phyloP scores from a whole-genome alignment of 1,140 invertebrate genomes.

The Caerostris darwini region DNA sequence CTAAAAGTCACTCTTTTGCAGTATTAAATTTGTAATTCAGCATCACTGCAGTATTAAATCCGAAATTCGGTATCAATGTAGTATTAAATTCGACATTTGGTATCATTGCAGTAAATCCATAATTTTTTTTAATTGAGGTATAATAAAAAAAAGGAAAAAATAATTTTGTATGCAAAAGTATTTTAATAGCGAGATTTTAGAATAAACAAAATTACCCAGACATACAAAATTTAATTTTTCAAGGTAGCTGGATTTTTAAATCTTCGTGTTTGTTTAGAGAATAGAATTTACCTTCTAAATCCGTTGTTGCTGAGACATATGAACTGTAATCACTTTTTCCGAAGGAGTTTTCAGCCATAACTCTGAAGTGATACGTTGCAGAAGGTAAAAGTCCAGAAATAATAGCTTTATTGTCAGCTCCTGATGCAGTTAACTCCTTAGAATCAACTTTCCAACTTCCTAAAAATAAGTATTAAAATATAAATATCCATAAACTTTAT shows the following conservation, averaged over 20 bases:
- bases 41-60: too few relatives aligned
- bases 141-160: too few relatives aligned
- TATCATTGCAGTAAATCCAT: too few relatives aligned
- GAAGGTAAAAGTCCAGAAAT: slow-evolving; percentile 87
- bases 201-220: neutral
- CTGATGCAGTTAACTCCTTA: slow-evolving; percentile 71
- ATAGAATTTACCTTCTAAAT: slow-evolving; percentile 89
- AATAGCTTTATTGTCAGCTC: slow-evolving; percentile 66
- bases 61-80: too few relatives aligned
- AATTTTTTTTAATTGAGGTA: too few relatives aligned
- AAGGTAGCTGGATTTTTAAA: too few relatives aligned
- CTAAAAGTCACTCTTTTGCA: too few relatives aligned
- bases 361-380: slow-evolving; percentile 94
- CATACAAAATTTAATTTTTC: neutral
- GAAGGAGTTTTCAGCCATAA: slow-evolving; percentile 96
- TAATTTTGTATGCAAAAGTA: too few relatives aligned
- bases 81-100: too few relatives aligned
- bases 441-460: slow-evolving; percentile 70
- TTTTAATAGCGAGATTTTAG: too few relatives aligned
- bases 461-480: neutral
- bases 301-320: slow-evolving; percentile 94
- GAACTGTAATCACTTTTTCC: slow-evolving; percentile 95
- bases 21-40: too few relatives aligned
- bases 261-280: too few relatives aligned
- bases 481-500: neutral